Evolutionary conservation across 2,888 invertebrate species (phyloP).

Genomic region (Netelia melanura): DNA sequence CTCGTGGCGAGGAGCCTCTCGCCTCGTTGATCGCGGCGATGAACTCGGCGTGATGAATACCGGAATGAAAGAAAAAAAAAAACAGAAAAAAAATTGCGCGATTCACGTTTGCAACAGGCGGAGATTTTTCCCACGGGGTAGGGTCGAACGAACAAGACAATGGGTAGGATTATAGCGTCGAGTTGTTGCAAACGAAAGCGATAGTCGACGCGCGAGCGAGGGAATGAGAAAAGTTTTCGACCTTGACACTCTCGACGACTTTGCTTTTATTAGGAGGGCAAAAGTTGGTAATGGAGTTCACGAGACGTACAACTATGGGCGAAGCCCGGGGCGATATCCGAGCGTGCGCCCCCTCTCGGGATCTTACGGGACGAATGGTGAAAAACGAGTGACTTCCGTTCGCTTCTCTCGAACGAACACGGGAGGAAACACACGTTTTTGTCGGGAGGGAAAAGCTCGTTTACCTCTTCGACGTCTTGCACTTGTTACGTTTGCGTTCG

Average conservation of each 20-base stretch:
- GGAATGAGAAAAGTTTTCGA: slow-evolving; percentile 28
- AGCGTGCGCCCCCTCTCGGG: not conserved
- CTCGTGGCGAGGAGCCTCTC: no score
- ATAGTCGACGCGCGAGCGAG: not conserved
- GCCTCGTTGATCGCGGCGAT: no score
- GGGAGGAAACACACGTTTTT: slow-evolving; percentile 7
- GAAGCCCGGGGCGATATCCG: no score
- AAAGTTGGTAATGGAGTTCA: no score
- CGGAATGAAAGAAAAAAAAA: slow-evolving; percentile 13
- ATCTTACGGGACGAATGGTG: slow-evolving; percentile 37
- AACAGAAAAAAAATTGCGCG: not conserved
- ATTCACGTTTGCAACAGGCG: not conserved
- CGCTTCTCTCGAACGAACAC: not conserved
- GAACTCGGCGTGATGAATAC: not conserved
- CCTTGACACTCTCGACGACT: slow-evolving; percentile 49
- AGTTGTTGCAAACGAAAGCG: slow-evolving; percentile 22
- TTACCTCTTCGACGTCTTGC: slow-evolving; percentile 8
- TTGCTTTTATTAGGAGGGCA: not conserved
- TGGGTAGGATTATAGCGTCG: slow-evolving; percentile 1
- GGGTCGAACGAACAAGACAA: slow-evolving; percentile 43
- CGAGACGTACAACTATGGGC: no score
- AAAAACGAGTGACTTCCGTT: slow-evolving; percentile 29
- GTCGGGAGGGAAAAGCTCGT: not conserved
- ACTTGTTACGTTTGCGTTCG: not conserved
- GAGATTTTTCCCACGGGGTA: slow-evolving; percentile 53